Base-by-base conservation (phyloP, 1,140 invertebrate genomes). In the Drosophila bifasciata region DNA sequence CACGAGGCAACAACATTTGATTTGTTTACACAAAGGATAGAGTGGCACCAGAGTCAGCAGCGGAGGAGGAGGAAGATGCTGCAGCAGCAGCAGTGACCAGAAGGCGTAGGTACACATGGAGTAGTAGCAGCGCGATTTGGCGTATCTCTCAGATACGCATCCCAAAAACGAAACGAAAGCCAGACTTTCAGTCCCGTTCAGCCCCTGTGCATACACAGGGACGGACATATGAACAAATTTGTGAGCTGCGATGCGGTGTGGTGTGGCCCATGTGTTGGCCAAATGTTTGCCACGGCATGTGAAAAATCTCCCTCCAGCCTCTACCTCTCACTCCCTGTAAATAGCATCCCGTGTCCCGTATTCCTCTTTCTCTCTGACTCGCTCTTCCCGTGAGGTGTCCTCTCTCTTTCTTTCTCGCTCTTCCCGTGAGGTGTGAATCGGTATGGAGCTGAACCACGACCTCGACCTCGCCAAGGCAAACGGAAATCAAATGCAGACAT, bases 251-350 rank as follows among this genome's bases (percentile, higher is more conserved):
- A 23, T 41, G 51, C 19, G 25, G 46, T 63, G 46, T 4, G 17
- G 36, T 41, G 51, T 55, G 58, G 61, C 79, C 79, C 81, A 86
- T 86, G 83, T 86, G 81, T 86, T 71, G 85, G 81, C 81, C 81
- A 86, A 86, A 88, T 86, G 81, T 88, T 86, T 88, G 80, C 80
- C 77, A 86, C 77, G 80, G 81, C 80, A 86, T 85, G 80, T 85
- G 81, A 85, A 85, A 85, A 77, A 85, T 85, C 81, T 74, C 74
- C 69, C 56, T 69, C 51, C 40, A n/a, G n/a, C 43, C 13, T 39
- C 9, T 19, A 6, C 40, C 7, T 3, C 40, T 15, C 44, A 19
- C 41, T 25, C 43, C 19, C 23, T 13, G 25, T 25, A 7, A 7
- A 25, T 6, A 6, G 23, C 23, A 25, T 5, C 5, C 23, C 36